Percentiles rank a stretch among this genome's conserved stretches.
These are phyloP conservation scores for Eristalis intricaria DNA, from an alignment of 2,888 invertebrate genomes.

Conservation along the genomic window DNA sequence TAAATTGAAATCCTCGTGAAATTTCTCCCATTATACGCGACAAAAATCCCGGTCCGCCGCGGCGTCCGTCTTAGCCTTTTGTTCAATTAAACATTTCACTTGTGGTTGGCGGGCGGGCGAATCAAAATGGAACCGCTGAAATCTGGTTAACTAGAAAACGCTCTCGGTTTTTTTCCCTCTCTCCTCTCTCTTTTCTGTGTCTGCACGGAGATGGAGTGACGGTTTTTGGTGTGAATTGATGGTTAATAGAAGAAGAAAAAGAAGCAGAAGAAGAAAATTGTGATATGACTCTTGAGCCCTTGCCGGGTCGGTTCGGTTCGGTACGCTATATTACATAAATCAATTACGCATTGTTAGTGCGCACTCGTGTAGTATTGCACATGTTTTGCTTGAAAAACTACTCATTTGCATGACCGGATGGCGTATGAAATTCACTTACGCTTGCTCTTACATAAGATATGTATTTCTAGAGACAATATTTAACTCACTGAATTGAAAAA, in stretches of 20 bases:
- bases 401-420: slow-evolving; percentile 50
- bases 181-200: neutral
- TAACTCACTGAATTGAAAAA: neutral
- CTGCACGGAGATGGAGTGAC: no score
- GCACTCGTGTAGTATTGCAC: slow-evolving; percentile 48
- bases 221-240: slow-evolving; percentile 10
- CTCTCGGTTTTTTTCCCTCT: slow-evolving; percentile 10
- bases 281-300: slow-evolving; percentile 6
- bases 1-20: slow-evolving; percentile 7
- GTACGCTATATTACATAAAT: slow-evolving; percentile 62
- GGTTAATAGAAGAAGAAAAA: neutral
- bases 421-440: slow-evolving; percentile 4
- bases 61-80: neutral
- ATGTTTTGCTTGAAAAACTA: slow-evolving; percentile 40
- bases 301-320: neutral
- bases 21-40: slow-evolving; percentile 30
- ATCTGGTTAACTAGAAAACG: slow-evolving; percentile 19
- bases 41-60: neutral
- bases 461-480: neutral
- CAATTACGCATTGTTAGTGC: slow-evolving; percentile 50
- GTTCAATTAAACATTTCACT: slow-evolving; percentile 33
- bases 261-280: neutral
- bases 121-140: neutral
- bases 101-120: neutral
- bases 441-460: slow-evolving; percentile 17